Conservation (phyloP, 2,888 invertebrate genomes). For the Agriopis leucophaearia region DNA sequence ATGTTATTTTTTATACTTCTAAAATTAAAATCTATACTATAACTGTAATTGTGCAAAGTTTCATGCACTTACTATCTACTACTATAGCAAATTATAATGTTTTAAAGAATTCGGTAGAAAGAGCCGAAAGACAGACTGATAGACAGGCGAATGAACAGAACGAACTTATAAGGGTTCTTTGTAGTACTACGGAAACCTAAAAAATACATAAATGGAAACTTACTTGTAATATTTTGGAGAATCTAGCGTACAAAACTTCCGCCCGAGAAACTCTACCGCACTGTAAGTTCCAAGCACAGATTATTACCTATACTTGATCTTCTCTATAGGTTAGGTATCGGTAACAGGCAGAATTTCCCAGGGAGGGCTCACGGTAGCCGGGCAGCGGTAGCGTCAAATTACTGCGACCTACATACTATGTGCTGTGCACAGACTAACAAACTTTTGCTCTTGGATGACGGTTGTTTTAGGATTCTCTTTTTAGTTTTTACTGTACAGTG, state of each 20-base stretch:
- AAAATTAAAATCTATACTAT: no score
- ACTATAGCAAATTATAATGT: no score
- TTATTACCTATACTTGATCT: conserved; percentile 1
- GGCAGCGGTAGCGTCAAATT: conserved; percentile 48
- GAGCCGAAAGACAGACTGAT: no score
- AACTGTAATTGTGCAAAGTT: no score
- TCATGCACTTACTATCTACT: no score
- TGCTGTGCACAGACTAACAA: conserved; percentile 16
- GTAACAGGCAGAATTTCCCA: conserved; percentile 30
- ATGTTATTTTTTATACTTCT: no score
- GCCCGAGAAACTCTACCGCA: conserved; percentile 12
- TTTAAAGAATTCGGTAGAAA: no score
- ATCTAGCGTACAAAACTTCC: neutral
- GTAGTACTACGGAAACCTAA: no score
- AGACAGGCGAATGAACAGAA: no score
- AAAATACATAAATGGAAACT: no score
- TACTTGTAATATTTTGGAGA: neutral
- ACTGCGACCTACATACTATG: conserved; percentile 57
- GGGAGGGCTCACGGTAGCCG: conserved; percentile 42
- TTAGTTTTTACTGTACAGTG: no score
- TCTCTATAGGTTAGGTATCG: conserved; percentile 12
- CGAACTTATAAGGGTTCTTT: no score
- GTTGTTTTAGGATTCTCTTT: neutral
- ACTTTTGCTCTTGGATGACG: conserved; percentile 6
- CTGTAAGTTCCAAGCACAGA: conserved; percentile 3